Conservation (phyloP, 2,113 vertebrate species). For the Eurypyga helias region DNA sequence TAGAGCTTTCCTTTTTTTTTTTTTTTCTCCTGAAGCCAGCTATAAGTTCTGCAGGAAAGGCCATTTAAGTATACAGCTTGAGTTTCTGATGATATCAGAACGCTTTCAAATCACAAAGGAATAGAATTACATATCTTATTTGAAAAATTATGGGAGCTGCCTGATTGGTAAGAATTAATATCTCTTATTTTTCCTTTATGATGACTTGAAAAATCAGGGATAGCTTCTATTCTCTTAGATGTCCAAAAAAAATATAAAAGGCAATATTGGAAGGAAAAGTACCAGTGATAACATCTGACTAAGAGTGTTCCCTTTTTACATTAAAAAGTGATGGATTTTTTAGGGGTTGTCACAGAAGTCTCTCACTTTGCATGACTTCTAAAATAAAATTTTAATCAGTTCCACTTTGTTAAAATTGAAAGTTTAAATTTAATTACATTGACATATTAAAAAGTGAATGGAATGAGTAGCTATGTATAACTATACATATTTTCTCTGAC, state of each 20-base stretch:
- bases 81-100: background rate
- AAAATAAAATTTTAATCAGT: background rate
- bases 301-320: background rate
- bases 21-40: background rate
- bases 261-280: background rate
- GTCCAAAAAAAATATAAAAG: background rate
- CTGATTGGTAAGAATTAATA: background rate
- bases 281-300: background rate
- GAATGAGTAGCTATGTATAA: constrained; percentile 10
- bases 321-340: background rate
- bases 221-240: background rate
- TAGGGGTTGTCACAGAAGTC: background rate
- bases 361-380: background rate
- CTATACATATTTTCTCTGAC: background rate
- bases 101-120: background rate
- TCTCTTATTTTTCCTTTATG: background rate
- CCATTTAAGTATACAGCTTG: background rate
- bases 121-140: background rate
- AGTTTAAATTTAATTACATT: constrained; percentile 44
- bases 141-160: background rate
- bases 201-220: background rate
- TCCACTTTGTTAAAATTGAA: background rate
- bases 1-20: background rate
- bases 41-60: background rate
- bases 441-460: constrained; percentile 33